Evolutionary conservation across 2,888 invertebrate species (phyloP), one percentile per base, ranked within the genome.

Genomic region (Tachina fera): DNA sequence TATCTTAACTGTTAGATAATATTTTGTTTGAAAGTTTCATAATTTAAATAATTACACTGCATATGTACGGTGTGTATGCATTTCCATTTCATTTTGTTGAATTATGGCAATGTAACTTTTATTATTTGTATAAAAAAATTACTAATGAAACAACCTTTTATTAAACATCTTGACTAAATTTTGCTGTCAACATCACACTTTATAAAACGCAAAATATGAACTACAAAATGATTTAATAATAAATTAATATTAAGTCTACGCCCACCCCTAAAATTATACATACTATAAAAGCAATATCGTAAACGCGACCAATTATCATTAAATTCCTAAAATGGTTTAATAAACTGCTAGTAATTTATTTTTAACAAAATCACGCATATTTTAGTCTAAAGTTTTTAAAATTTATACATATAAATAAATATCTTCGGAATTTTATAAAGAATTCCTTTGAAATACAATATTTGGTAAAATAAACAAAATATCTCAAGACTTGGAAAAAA

Each of bases 261-360:
- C 61, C 74, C 74, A 74, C 74, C 41, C 6, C 31, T 31, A 31
- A 31, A 51, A 53, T 22, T 53, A 22, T 43, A 22, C 43, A 22
- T 43, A 22, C 43, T 47, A 79, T 65, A 41, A 45, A 51, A 31
- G 68, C 67, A 67, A 51, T 63, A 6, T 4, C 39, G 14, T 72
- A 83, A 67, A 77, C 65, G 68, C 61, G 31, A 63, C 63, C 43
- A 74, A 78, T 68, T 71, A 65, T 76, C 56, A 83, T 75, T 56
- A 78, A 83, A 83, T 74, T 68, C 61, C 61, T 83, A 43, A 78
- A n/a, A 78, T 65, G 47, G 56, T 75, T 84, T 84, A 79, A 70
- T 75, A 75, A 79, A 84, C 74, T 79, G 49, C 49, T 51, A 43
- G 47, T 53, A 56, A 61, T 78, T 47, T 74, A 31, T 67, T 49